Conservation (phyloP, 1,140 invertebrate species). For the Pectinophora gossypiella region DNA sequence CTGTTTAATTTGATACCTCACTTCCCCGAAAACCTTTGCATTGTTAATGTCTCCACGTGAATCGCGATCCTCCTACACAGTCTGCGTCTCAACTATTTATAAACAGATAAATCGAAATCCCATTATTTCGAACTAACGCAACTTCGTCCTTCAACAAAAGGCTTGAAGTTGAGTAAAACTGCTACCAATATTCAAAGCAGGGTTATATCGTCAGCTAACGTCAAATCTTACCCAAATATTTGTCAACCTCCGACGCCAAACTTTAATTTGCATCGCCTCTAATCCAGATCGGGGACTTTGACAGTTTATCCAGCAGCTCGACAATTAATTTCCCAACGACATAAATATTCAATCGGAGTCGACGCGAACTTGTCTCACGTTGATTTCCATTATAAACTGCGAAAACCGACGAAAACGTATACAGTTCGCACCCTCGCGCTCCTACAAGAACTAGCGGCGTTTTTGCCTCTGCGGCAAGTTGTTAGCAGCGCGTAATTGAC, state of each 20-base stretch:
- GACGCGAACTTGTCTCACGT: conserved; percentile 12
- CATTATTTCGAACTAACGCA: no score
- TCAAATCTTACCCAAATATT: neutral
- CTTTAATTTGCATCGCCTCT: neutral
- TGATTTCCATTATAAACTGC: conserved; percentile 54
- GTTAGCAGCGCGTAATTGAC: conserved; percentile 14
- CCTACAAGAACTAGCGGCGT: conserved; percentile 59
- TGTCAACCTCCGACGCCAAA: no score
- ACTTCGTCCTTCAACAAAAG: no score
- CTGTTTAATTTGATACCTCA: no score
- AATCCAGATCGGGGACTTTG: neutral
- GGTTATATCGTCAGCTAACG: neutral
- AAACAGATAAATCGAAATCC: no score
- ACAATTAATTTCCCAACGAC: neutral
- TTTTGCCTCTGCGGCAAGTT: conserved; percentile 68
- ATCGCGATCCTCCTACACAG: no score
- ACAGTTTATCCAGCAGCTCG: no score
- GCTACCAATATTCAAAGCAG: neutral
- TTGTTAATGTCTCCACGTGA: no score
- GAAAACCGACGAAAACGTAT: conserved; percentile 37
- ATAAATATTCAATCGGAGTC: conserved; percentile 6
- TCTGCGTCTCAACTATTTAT: no score
- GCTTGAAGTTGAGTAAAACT: no score
- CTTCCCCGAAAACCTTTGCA: no score
- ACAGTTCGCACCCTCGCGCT: conserved; percentile 67